phyloP scores from a whole-genome alignment of 2,888 invertebrate species.

The Caprella mutica region DNA sequence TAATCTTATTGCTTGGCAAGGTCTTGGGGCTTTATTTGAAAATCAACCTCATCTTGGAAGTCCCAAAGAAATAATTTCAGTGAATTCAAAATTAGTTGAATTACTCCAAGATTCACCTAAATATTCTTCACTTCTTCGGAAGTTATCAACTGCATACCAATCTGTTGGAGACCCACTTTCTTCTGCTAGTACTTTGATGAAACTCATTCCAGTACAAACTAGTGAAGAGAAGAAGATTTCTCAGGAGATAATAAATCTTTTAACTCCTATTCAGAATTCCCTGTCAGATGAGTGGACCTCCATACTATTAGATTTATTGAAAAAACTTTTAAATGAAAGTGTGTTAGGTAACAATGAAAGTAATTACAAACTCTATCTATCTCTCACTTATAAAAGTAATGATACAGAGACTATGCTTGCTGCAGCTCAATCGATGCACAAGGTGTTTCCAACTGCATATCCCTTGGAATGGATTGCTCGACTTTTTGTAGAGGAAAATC shows the following conservation, averaged over 20 bases:
- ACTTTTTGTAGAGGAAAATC: conserved; percentile 17
- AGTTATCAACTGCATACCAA: conserved; percentile 3
- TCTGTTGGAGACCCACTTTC: background rate
- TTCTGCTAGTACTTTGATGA: background rate
- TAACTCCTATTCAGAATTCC: background rate
- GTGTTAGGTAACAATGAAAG: conserved; percentile 30
- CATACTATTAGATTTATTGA: conserved; percentile 20
- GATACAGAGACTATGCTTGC: conserved; percentile 7
- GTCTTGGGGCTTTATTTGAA: conserved; percentile 66
- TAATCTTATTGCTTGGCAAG: conserved; percentile 62
- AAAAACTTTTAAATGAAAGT: conserved; percentile 22
- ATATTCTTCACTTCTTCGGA: background rate
- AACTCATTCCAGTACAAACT: background rate
- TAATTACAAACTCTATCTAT: conserved; percentile 24
- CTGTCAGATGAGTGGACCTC: background rate
- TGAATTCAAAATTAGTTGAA: conserved; percentile 8
- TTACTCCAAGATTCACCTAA: background rate
- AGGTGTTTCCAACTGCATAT: conserved; percentile 24
- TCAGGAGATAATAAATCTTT: background rate
- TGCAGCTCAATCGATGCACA: conserved; percentile 17
- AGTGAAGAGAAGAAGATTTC: background rate
- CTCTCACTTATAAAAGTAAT: conserved; percentile 14
- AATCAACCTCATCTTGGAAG: conserved; percentile 39
- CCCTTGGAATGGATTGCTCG: conserved; percentile 32
- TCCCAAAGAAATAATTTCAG: conserved; percentile 10